Percentiles rank a stretch among this genome's conserved stretches.
Conservation (phyloP, 2,888 invertebrate genomes). For the Epinotia nisella region DNA sequence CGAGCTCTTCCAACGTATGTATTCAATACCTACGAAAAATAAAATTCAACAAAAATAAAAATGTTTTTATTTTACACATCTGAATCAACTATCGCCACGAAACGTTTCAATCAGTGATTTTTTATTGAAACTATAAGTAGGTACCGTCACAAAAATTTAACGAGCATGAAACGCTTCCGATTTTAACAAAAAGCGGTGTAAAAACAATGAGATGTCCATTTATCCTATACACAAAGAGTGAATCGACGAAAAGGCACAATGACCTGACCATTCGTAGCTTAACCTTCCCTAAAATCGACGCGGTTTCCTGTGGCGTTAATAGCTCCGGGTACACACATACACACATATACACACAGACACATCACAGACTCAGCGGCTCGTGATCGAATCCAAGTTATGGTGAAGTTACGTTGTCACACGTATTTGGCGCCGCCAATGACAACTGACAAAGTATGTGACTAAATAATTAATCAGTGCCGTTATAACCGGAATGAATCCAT, state of each 20-base stretch:
- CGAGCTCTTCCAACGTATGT: too few species aligned
- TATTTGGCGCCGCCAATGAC: slow-evolving; percentile 22
- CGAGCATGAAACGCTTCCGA: slow-evolving; percentile 33
- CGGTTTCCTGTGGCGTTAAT: slow-evolving; percentile 77
- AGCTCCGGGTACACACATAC: slow-evolving; percentile 54
- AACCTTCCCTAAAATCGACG: slow-evolving; percentile 82
- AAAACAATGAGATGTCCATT: slow-evolving; percentile 66
- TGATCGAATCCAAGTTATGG: slow-evolving; percentile 16
- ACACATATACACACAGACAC: slow-evolving; percentile 58
- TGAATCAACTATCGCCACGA: background rate
- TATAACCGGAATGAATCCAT: slow-evolving; percentile 8
- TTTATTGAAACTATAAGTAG: slow-evolving; percentile 22
- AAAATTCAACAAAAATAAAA: too few species aligned
- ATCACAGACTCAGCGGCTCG: slow-evolving; percentile 43
- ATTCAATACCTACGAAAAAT: too few species aligned
- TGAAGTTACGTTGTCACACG: slow-evolving; percentile 17
- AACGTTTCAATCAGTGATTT: slow-evolving; percentile 14
- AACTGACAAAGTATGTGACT: slow-evolving; percentile 7
- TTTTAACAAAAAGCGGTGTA: slow-evolving; percentile 60
- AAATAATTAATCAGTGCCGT: slow-evolving; percentile 32
- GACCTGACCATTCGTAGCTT: slow-evolving; percentile 76
- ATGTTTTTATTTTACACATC: background rate
- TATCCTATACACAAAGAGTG: slow-evolving; percentile 72
- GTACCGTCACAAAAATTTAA: slow-evolving; percentile 22
- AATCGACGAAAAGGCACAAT: slow-evolving; percentile 76